phyloP scores from a whole-genome alignment of 2,113 vertebrate genomes.

The Psammodynastes pulverulentus region DNA sequence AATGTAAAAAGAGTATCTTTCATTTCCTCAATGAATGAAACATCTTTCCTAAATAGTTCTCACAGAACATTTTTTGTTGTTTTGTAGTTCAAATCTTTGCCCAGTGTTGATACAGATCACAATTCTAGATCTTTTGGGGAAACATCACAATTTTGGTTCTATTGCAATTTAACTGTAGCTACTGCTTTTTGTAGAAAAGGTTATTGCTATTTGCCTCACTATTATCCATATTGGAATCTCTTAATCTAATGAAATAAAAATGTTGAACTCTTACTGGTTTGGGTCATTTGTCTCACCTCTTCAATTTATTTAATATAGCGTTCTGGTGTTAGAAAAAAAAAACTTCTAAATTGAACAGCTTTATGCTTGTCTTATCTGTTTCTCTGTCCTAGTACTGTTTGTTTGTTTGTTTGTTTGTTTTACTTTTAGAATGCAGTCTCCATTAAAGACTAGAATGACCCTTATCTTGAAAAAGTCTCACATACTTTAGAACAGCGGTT shows the following conservation, averaged over 20 bases:
- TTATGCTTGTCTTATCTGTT: no score
- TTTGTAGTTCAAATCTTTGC: not conserved
- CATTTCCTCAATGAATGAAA: not conserved
- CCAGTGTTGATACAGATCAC: not conserved
- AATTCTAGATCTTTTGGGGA: not conserved
- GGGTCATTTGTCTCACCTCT: not conserved
- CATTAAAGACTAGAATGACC: not conserved
- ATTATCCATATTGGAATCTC: not conserved
- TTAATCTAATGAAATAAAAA: not conserved
- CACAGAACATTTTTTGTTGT: not conserved
- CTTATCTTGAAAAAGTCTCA: not conserved
- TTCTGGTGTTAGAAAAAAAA: not conserved
- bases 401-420: not conserved
- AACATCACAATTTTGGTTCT: not conserved
- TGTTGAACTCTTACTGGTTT: not conserved
- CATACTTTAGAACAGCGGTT: not conserved
- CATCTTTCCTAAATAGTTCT: not conserved
- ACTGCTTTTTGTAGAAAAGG: not conserved
- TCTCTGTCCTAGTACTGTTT: no score
- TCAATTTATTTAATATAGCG: not conserved
- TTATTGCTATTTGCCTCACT: not conserved
- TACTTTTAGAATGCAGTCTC: not conserved
- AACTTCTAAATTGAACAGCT: not conserved
- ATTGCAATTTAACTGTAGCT: not conserved
- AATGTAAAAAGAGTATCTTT: not conserved